A percentile compares a stretch with the other conserved stretches of the same genome.
phyloP scores from a whole-genome alignment of 2,888 invertebrate genomes.

The Sinohyriopsis cumingii region DNA sequence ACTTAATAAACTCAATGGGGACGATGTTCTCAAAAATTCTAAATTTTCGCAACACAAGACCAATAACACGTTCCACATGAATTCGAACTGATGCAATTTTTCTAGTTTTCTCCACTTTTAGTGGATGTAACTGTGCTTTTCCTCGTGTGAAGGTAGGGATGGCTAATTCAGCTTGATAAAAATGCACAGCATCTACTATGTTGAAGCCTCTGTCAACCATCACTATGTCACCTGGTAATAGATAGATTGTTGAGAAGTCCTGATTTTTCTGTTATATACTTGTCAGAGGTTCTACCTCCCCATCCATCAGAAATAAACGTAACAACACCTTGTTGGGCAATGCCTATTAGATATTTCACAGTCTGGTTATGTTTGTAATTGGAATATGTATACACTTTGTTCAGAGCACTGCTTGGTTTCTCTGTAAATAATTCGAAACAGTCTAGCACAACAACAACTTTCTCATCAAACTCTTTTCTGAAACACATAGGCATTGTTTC shows the following conservation, averaged over 20 bases:
- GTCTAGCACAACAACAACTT: conserved; percentile 17
- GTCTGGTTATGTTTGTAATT: conserved; percentile 31
- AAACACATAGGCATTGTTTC: conserved; percentile 26
- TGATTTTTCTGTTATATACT: conserved; percentile 35
- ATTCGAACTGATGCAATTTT: conserved; percentile 30
- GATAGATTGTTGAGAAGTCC: conserved; percentile 32
- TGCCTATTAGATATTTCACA: conserved; percentile 43
- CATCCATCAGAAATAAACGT: conserved; percentile 45
- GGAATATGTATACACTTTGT: conserved; percentile 18
- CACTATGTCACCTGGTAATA: conserved; percentile 29
- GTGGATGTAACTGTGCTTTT: conserved; percentile 20
- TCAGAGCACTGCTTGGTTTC: conserved; percentile 8
- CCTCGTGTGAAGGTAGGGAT: conserved; percentile 35
- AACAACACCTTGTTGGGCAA: conserved; percentile 41
- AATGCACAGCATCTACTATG: conserved; percentile 24
- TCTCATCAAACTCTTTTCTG: conserved; percentile 24
- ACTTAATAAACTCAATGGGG: not conserved
- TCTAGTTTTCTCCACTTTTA: conserved; percentile 27
- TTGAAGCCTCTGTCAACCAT: conserved; percentile 44
- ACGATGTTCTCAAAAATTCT: no score
- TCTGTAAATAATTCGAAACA: conserved; percentile 21
- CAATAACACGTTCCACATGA: conserved; percentile 39
- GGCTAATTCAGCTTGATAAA: conserved; percentile 16
- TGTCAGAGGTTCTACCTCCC: conserved; percentile 47
- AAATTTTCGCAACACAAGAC: conserved; percentile 15